These are phyloP conservation scores for Trinorchestia longiramus DNA, from an alignment of 1,140 invertebrate genomes.

Conservation along the genomic window DNA sequence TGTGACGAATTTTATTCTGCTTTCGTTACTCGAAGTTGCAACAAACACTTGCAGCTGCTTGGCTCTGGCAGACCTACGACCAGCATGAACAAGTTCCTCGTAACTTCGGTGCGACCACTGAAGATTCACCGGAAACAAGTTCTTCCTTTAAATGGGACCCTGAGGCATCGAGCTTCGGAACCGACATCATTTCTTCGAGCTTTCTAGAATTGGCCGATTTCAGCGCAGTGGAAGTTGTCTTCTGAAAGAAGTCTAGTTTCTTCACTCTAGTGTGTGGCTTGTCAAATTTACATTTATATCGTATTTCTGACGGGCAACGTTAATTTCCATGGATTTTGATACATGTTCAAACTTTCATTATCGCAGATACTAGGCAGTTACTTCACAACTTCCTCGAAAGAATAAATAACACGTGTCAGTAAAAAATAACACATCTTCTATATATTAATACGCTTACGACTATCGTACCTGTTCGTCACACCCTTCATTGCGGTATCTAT, in stretches of 20 bases:
- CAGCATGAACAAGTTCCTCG: neutral
- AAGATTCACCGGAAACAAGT: neutral
- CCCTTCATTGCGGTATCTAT: no score
- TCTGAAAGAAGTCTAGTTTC: neutral
- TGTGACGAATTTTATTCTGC: neutral
- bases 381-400: no score
- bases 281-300: neutral
- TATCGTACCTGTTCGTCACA: no score
- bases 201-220: neutral
- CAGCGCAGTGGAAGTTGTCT: neutral
- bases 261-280: neutral
- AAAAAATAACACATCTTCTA: no score
- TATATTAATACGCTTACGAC: no score
- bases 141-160: neutral
- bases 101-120: neutral
- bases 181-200: neutral
- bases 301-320: neutral
- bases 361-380: neutral
- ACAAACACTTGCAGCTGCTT: neutral
- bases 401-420: no score
- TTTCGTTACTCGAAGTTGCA: neutral
- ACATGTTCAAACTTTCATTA: neutral
- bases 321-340: neutral
- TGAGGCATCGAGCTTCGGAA: neutral
- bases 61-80: neutral